Conservation (phyloP, 23 tunicate genomes). For the Clavelina lepadiformis region DNA sequence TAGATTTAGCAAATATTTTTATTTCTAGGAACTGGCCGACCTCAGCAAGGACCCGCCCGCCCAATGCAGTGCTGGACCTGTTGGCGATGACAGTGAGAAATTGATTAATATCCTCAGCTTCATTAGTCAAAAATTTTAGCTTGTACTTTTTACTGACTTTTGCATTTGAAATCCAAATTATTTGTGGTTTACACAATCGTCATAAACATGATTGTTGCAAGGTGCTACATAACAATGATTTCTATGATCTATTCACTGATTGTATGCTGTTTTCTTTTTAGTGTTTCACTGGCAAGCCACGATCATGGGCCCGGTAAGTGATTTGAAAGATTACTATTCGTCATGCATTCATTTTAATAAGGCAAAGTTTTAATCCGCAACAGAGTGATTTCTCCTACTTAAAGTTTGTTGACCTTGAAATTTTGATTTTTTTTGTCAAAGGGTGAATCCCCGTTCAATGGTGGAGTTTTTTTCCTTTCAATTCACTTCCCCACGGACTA, state of each 20-base stretch:
- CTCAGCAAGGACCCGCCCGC: conserved; percentile 70
- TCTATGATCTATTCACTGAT: too few species aligned
- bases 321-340: not conserved
- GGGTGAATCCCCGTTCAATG: conserved; percentile 53
- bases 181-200: not conserved
- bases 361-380: too few species aligned
- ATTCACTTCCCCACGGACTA: conserved; percentile 92
- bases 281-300: conserved; percentile 97
- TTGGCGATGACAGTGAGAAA: conserved; percentile 86
- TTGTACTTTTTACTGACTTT: not conserved
- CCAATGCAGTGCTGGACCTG: conserved; percentile 93
- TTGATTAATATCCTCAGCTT: not conserved
- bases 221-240: too few species aligned
- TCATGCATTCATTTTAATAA: too few species aligned
- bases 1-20: not conserved
- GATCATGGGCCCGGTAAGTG: conserved; percentile 83
- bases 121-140: not conserved
- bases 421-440: conserved; percentile 19
- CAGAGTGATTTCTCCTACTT: too few species aligned
- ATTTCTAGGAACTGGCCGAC: conserved; percentile 57
- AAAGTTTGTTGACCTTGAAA: not conserved
- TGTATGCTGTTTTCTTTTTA: conserved; percentile 6
- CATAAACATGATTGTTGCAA: not conserved
- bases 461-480: conserved; percentile 73
- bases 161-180: not conserved